These are phyloP conservation scores for Epinotia nisella DNA, from an alignment of 2,888 invertebrate species.

Conservation along the genomic window DNA sequence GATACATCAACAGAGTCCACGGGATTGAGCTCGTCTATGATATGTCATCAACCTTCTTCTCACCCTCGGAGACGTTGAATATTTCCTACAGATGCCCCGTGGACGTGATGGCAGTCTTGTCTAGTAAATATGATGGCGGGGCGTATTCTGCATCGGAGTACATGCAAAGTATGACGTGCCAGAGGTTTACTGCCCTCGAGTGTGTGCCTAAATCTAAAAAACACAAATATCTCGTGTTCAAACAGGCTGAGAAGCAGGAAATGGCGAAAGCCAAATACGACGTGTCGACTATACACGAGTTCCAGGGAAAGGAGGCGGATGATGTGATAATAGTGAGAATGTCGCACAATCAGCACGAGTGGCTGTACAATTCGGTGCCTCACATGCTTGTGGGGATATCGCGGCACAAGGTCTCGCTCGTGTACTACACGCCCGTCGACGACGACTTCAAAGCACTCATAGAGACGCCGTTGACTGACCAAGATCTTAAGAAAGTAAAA, in stretches of 20 bases:
- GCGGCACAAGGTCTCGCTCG: constrained; percentile 24
- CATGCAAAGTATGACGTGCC: constrained; percentile 29
- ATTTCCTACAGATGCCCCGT: constrained; percentile 41
- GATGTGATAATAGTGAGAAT: constrained; percentile 35
- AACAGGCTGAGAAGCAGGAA: constrained; percentile 34
- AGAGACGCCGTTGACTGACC: constrained; percentile 12
- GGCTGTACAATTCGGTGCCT: constrained; percentile 20
- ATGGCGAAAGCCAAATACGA: constrained; percentile 28
- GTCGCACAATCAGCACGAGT: constrained; percentile 12
- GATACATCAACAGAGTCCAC: constrained; percentile 35
- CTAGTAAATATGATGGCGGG: constrained; percentile 26
- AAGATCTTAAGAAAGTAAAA: constrained; percentile 7
- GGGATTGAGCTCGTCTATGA: constrained; percentile 8
- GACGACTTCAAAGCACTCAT: constrained; percentile 29
- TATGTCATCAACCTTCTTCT: constrained; percentile 33
- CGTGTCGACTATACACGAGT: constrained; percentile 41
- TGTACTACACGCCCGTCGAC: constrained; percentile 34
- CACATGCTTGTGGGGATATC: constrained; percentile 39
- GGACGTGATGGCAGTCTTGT: constrained; percentile 33
- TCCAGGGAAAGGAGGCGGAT: constrained; percentile 36
- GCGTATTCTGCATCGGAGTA: constrained; percentile 28
- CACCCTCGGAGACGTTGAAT: constrained; percentile 9
- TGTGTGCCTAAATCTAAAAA: constrained; percentile 14
- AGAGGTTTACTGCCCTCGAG: constrained; percentile 7
- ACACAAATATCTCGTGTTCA: constrained; percentile 39